A percentile compares a stretch with the other conserved stretches of the same genome.
These are phyloP conservation scores for Neoaliturus tenellus DNA, from an alignment of 2,888 invertebrate species.

Conservation along the genomic window DNA sequence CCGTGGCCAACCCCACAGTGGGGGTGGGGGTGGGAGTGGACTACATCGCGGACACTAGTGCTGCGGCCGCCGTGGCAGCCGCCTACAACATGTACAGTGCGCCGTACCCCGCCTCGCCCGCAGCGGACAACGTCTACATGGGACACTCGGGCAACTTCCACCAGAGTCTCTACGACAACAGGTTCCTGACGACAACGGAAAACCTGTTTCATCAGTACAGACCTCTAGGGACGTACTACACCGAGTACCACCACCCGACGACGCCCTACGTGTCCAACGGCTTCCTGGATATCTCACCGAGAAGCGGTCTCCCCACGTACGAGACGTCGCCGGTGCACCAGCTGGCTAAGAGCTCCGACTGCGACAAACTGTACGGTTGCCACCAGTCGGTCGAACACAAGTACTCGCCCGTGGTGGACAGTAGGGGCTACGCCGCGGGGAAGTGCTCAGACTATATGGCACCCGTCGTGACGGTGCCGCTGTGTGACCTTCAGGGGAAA, in stretches of 20 bases:
- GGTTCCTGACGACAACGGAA: constrained; percentile 88
- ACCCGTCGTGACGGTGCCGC: constrained; percentile 64
- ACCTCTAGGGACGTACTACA: constrained; percentile 87
- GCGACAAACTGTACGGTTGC: constrained; percentile 79
- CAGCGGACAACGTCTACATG: constrained; percentile 78
- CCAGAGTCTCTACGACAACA: constrained; percentile 79
- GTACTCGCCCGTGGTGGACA: constrained; percentile 70
- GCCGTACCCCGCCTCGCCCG: constrained; percentile 82
- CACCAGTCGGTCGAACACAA: constrained; percentile 78
- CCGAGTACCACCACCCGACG: constrained; percentile 77
- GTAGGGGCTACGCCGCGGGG: constrained; percentile 68
- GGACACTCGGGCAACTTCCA: constrained; percentile 82
- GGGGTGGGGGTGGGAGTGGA: constrained; percentile 77
- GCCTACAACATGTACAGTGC: constrained; percentile 90
- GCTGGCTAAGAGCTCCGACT: constrained; percentile 63
- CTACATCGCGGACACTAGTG: constrained; percentile 77
- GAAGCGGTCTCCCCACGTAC: constrained; percentile 79
- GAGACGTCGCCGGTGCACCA: constrained; percentile 68
- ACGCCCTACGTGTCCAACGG: constrained; percentile 86
- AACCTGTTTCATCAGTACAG: constrained; percentile 94
- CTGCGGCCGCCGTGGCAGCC: constrained; percentile 81
- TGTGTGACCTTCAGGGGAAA: constrained; percentile 63
- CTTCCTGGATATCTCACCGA: constrained; percentile 85
- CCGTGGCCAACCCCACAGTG: constrained; percentile 69
- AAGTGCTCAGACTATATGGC: constrained; percentile 72